Evolutionary conservation across 2,888 invertebrate genomes (phyloP), one percentile per base, ranked within the genome.

Genomic region (Amiota minor): DNA sequence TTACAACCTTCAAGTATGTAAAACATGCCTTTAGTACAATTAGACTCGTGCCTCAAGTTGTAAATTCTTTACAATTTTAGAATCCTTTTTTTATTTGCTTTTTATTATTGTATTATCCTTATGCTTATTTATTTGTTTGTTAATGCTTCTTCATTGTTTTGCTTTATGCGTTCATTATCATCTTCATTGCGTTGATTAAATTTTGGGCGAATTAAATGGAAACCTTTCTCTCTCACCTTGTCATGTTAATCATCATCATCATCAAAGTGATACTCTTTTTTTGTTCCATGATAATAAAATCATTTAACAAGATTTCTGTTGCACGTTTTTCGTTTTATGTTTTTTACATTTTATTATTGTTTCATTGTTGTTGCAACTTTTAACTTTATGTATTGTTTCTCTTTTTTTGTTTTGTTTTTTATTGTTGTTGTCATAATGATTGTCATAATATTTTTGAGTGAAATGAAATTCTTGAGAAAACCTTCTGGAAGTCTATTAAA

Each of bases 161-260:
- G n/a, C n/a, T 62, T 18, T 59, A 18, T 35, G 12, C 35, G 45
- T 62, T 62, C 35, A 35, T 23, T 12, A 53, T 53, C 6, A 12
- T n/a, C 14, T 53, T n/a, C 12, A 12, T 53, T 9, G 45, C 23
- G 47, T 68, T 68, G 50, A 68, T 68, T 68, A 68, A 68, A 68
- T 68, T 68, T 68, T n/a, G 11, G 50, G 18, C 50, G 1, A 53
- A 53, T 68, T 68, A 4, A 67, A 67, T 10, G 35, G 20, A 49
- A 65, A 67, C 16, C 11, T 47, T 67, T 16, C 50, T 8, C 20
- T 68, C 23, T 47, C 65, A 35, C 35, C 8, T 62, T 62, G 18
- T 62, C 62, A 62, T 62, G 20, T 23, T 23, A 35, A 35, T 12
- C 35, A 23, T 14, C 61, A 45, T 16, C 62, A 10, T 62, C 45